Percentiles rank a stretch among this genome's conserved stretches.
These are phyloP conservation scores for Pseudomyrmex flavicornis DNA, from an alignment of 1,140 invertebrate species.

Conservation along the genomic window DNA sequence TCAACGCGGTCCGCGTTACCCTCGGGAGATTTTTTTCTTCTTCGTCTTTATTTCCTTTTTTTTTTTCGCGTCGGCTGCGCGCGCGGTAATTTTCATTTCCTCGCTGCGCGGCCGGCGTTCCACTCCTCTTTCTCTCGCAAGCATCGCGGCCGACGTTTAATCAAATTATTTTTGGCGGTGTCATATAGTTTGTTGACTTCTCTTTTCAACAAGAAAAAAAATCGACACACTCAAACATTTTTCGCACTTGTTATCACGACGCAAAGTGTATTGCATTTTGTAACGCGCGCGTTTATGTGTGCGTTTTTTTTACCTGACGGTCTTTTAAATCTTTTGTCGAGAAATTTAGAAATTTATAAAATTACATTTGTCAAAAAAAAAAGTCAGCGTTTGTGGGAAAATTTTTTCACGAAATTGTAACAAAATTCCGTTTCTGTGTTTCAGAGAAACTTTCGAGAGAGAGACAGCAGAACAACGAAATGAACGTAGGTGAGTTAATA, in stretches of 20 bases:
- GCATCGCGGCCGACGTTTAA: background rate
- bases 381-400: background rate
- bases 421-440: slow-evolving; percentile 55
- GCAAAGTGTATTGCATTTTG: no score
- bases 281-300: no score
- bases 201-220: background rate
- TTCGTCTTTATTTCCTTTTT: slow-evolving; percentile 60
- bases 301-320: no score
- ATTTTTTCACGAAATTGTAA: background rate
- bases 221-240: no score
- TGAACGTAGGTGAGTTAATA: slow-evolving; percentile 41
- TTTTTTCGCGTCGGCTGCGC: slow-evolving; percentile 26
- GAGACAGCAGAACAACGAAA: background rate
- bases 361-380: background rate
- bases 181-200: background rate
- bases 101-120: background rate
- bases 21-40: slow-evolving; percentile 59
- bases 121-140: background rate
- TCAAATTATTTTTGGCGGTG: background rate
- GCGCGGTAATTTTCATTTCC: slow-evolving; percentile 38
- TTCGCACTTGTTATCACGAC: no score
- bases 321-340: no score
- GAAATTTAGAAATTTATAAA: background rate
- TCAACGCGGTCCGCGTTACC: slow-evolving; percentile 56
- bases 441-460: slow-evolving; percentile 35